Conservation (phyloP, 2,888 invertebrate genomes). For the Amaurobius ferox region DNA sequence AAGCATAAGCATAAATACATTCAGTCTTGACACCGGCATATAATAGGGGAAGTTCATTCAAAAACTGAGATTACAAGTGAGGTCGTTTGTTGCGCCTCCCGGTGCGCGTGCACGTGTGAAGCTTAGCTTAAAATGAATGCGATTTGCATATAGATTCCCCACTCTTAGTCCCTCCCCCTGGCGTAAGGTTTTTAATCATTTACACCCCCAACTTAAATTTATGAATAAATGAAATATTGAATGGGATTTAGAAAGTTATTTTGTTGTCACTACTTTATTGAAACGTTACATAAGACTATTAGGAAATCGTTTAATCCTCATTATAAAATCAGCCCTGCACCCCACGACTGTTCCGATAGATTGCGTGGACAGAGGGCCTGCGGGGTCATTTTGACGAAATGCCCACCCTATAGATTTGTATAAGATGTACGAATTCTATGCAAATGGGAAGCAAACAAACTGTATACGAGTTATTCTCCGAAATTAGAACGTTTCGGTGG, state of each 20-base stretch:
- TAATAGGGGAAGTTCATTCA: slow-evolving; percentile 53
- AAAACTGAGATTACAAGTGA: slow-evolving; percentile 60
- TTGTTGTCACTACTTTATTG: background rate
- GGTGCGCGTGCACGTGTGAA: background rate
- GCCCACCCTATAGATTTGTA: too few species aligned
- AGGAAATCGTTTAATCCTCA: slow-evolving; percentile 1
- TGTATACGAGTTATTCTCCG: too few species aligned
- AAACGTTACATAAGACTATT: background rate
- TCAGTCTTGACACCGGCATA: slow-evolving; percentile 36
- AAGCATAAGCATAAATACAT: slow-evolving; percentile 47
- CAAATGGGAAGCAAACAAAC: too few species aligned
- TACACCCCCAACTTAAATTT: background rate
- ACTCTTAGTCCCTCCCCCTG: background rate
- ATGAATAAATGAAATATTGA: background rate
- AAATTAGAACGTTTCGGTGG: too few species aligned
- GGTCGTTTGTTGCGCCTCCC: slow-evolving; percentile 64
- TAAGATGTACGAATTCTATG: too few species aligned
- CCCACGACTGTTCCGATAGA: too few species aligned
- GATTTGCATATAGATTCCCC: slow-evolving; percentile 22
- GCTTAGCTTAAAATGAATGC: background rate
- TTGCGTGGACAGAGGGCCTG: too few species aligned
- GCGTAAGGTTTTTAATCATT: slow-evolving; percentile 58
- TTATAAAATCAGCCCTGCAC: too few species aligned
- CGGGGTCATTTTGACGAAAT: too few species aligned
- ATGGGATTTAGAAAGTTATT: slow-evolving; percentile 12